phyloP scores from a whole-genome alignment of 2,797 vertebrate species.

The Argentina silus region DNA sequence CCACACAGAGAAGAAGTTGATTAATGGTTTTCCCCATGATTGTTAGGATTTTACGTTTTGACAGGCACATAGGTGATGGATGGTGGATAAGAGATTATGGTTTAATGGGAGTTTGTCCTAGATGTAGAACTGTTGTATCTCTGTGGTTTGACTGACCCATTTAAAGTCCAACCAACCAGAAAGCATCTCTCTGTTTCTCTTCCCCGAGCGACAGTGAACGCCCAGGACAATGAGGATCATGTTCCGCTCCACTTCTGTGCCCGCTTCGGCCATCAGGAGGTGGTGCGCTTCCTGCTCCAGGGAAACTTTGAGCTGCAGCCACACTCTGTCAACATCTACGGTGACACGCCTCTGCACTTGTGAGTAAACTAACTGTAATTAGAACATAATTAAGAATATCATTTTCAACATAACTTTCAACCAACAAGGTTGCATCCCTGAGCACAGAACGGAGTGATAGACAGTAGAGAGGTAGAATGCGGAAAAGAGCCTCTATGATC shows the following conservation, averaged over 20 bases:
- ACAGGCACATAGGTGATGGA: no score
- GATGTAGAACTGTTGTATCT: no score
- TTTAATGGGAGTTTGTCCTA: no score
- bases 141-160: no score
- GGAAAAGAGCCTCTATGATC: neutral
- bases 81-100: no score
- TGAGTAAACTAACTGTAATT: conserved; percentile 71
- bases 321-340: conserved; percentile 93
- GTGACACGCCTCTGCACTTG: conserved; percentile 92
- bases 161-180: neutral
- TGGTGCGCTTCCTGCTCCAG: conserved; percentile 86
- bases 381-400: neutral
- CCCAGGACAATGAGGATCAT: conserved; percentile 93
- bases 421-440: neutral
- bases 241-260: conserved; percentile 94
- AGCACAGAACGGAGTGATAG: neutral
- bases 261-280: conserved; percentile 88
- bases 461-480: no score
- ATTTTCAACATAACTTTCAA: no score
- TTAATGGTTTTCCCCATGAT: neutral
- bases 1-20: neutral
- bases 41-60: no score
- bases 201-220: conserved; percentile 81
- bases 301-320: conserved; percentile 84
- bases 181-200: neutral